These are phyloP conservation scores for Manacus vitellinus DNA, from an alignment of 2,113 vertebrate species.

Conservation along the genomic window DNA sequence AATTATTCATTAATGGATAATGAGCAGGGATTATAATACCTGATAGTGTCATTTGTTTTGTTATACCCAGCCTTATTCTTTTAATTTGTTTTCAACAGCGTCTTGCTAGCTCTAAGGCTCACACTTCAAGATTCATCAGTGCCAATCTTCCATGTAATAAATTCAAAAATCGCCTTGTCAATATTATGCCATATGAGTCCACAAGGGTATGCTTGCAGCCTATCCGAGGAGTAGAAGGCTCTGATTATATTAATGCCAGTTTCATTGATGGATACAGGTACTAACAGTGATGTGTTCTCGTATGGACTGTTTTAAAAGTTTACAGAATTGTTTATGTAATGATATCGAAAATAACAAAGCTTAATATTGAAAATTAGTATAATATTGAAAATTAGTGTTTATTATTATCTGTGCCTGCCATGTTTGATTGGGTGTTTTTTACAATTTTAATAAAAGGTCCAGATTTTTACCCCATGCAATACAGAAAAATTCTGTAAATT, in stretches of 20 bases:
- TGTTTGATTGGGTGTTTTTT: neutral
- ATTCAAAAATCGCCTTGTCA: conserved; percentile 99
- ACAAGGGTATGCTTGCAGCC: conserved; percentile 97
- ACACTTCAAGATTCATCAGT: conserved; percentile 99
- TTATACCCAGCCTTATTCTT: neutral
- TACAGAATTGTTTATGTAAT: neutral
- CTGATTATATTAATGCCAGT: conserved; percentile 98
- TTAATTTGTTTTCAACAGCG: conserved; percentile 76
- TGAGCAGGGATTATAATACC: neutral
- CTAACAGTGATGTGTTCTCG: neutral
- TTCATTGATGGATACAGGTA: conserved; percentile 99
- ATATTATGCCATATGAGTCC: conserved; percentile 99
- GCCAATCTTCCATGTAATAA: conserved; percentile 99
- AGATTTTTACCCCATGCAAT: neutral
- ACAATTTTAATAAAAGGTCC: neutral
- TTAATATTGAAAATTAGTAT: neutral
- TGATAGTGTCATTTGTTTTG: neutral
- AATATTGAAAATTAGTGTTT: neutral
- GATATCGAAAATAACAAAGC: neutral
- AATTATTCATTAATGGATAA: neutral
- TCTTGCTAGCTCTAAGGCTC: conserved; percentile 98
- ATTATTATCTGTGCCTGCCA: neutral
- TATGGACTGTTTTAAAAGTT: neutral
- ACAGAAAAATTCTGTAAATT: neutral
- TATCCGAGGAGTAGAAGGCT: conserved; percentile 96